phyloP scores from a whole-genome alignment of 2,888 invertebrate species.

The Lymantria dispar region DNA sequence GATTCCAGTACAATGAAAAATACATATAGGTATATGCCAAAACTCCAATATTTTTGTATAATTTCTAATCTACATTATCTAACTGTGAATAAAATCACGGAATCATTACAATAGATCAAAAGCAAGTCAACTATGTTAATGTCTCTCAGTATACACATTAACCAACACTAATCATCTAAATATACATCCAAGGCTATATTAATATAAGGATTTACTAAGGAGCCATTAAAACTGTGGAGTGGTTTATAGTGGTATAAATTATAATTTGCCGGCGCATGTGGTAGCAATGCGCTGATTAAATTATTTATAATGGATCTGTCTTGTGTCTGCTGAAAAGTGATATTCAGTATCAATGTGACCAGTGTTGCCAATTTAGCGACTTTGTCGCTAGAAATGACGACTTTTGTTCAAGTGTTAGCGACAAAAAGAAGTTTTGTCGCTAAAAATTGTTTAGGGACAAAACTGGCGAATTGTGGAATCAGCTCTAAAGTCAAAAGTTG shows the following conservation, averaged over 20 bases:
- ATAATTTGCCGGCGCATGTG: slow-evolving; percentile 42
- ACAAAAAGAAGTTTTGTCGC: no score
- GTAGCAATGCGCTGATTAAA: slow-evolving; percentile 37
- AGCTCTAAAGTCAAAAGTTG: no score
- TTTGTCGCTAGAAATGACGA: no score
- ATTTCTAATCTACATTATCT: no score
- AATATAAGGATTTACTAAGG: slow-evolving; percentile 64
- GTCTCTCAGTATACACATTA: slow-evolving; percentile 22
- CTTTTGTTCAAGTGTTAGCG: no score
- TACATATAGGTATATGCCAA: no score
- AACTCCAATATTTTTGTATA: no score
- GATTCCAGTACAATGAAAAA: no score
- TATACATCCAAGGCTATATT: slow-evolving; percentile 68
- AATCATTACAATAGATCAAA: not conserved
- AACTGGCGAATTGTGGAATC: no score
- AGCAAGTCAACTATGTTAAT: slow-evolving; percentile 16
- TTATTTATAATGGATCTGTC: slow-evolving; percentile 29
- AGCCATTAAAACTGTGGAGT: slow-evolving; percentile 45
- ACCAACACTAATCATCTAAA: slow-evolving; percentile 66
- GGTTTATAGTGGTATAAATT: slow-evolving; percentile 52
- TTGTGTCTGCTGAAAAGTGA: slow-evolving; percentile 11
- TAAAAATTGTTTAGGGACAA: no score
- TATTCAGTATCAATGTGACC: not conserved
- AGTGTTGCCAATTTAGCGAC: no score
- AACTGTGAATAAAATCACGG: no score